These are phyloP conservation scores for Mythimna ferrago DNA, from an alignment of 2,888 invertebrate species.

Conservation along the genomic window DNA sequence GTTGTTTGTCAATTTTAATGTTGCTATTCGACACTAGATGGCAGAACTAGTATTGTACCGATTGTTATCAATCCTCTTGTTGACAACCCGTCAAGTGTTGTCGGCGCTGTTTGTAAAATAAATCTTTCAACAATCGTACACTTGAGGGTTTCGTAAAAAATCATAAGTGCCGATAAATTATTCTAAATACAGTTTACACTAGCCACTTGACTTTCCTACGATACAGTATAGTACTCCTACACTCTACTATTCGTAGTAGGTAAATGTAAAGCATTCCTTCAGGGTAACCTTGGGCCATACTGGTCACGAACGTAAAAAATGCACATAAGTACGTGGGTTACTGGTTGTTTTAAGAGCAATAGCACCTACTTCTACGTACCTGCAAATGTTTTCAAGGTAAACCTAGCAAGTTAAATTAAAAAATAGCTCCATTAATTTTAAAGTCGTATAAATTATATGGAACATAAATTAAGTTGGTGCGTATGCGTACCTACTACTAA, in stretches of 20 bases:
- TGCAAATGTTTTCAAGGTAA: background rate
- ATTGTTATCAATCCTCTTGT: background rate
- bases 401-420: background rate
- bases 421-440: background rate
- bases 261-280: constrained; percentile 10
- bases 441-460: background rate
- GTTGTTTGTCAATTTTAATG: background rate
- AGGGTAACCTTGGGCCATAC: constrained; percentile 3
- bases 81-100: no score
- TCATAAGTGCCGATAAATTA: background rate
- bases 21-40: constrained; percentile 64
- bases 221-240: background rate
- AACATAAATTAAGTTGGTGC: background rate
- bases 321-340: background rate
- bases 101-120: background rate
- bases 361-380: background rate
- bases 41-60: constrained; percentile 35
- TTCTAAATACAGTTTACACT: constrained; percentile 18
- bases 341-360: background rate
- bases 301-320: background rate
- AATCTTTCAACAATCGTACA: background rate
- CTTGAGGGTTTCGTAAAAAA: constrained; percentile 10
- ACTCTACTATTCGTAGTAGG: background rate
- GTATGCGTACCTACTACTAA: background rate
- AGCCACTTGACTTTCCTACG: constrained; percentile 2